Conservation (phyloP, 2,113 vertebrate species). For the Rallus limicola region DNA sequence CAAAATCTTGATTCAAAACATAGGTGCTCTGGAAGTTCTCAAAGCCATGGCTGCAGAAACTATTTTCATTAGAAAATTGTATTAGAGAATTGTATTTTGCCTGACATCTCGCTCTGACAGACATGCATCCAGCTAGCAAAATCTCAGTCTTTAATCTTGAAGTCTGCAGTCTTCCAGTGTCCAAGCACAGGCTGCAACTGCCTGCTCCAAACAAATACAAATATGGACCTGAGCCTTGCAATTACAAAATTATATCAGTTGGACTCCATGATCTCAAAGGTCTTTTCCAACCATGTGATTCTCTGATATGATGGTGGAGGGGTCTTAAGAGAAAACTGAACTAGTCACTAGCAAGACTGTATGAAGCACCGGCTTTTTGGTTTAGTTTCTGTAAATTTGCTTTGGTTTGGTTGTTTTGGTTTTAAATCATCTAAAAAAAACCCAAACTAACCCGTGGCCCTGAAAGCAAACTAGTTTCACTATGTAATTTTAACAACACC, state of each 20-base stretch:
- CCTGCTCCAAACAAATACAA: not conserved
- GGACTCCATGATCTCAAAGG: no score
- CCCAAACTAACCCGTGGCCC: no score
- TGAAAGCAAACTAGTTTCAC: not conserved
- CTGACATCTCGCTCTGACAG: not conserved
- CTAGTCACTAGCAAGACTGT: not conserved
- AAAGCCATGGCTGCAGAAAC: not conserved
- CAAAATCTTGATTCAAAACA: not conserved
- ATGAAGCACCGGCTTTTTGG: not conserved
- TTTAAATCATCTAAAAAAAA: not conserved
- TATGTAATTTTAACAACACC: not conserved
- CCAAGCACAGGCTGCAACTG: not conserved
- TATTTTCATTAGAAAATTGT: not conserved
- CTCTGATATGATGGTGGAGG: not conserved
- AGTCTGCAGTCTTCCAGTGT: not conserved
- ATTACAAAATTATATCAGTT: not conserved
- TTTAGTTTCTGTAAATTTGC: not conserved
- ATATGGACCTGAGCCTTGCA: not conserved
- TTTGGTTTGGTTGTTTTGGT: no score
- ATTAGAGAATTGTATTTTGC: not conserved
- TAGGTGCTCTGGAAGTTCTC: not conserved
- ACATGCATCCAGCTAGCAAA: not conserved
- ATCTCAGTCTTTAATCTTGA: not conserved
- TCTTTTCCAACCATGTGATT: no score
- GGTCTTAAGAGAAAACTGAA: not conserved